Conservation (phyloP, 1,140 invertebrate genomes). For the Ostrea edulis region DNA sequence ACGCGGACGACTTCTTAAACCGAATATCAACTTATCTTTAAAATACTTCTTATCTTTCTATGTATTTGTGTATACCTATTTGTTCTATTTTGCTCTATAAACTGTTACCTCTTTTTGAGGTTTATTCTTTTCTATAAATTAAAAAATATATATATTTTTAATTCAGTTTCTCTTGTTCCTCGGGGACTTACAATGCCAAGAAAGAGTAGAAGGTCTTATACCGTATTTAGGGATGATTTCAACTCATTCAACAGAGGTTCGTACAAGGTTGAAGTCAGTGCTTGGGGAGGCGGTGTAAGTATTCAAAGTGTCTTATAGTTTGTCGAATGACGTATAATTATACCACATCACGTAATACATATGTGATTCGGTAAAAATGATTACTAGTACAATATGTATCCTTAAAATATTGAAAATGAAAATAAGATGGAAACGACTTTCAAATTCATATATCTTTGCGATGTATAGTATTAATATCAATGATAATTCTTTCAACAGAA, state of each 20-base stretch:
- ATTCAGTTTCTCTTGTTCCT: neutral
- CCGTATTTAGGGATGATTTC: slow-evolving; percentile 48
- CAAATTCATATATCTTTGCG: too few relatives aligned
- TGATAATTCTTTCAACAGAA: neutral
- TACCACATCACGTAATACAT: neutral
- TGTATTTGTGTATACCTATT: neutral
- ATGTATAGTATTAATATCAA: too few relatives aligned
- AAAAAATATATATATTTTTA: neutral
- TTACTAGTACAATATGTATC: neutral
- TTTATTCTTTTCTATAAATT: neutral
- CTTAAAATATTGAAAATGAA: neutral
- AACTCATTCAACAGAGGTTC: slow-evolving; percentile 32
- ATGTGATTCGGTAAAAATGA: too few relatives aligned
- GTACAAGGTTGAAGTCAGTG: slow-evolving; percentile 42
- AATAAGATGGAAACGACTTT: too few relatives aligned
- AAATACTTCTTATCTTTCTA: neutral
- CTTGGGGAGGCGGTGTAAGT: slow-evolving; percentile 53
- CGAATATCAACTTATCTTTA: neutral
- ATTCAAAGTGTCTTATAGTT: neutral
- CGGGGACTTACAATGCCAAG: neutral
- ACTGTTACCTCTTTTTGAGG: too few relatives aligned
- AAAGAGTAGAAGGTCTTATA: slow-evolving; percentile 51
- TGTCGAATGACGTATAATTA: neutral
- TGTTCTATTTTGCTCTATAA: too few relatives aligned
- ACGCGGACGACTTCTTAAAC: neutral